These are phyloP conservation scores for Mirza zaza DNA, from an alignment of 2,113 vertebrate genomes.

Conservation along the genomic window DNA sequence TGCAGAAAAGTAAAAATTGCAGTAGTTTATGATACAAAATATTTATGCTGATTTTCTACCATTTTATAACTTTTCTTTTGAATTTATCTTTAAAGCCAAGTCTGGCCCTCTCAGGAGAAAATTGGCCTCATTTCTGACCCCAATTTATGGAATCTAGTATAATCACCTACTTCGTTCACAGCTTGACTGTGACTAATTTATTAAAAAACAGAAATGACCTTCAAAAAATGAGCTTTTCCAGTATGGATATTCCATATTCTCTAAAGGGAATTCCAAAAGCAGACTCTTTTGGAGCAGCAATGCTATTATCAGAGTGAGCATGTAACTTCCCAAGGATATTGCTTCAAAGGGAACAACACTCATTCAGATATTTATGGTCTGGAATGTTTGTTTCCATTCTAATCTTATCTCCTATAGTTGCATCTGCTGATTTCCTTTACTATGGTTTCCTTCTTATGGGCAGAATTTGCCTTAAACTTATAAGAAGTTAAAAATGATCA, in stretches of 20 bases:
- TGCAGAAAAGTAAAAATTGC: background rate
- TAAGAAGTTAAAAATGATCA: background rate
- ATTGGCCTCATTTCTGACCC: conserved; percentile 65
- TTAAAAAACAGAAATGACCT: conserved; percentile 48
- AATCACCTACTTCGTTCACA: conserved; percentile 33
- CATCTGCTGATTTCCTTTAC: background rate
- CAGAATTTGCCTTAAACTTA: background rate
- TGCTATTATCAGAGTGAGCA: conserved; percentile 1
- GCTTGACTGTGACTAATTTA: conserved; percentile 18
- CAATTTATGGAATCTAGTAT: background rate
- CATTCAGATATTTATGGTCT: background rate
- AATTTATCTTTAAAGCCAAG: background rate
- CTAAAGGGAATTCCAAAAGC: conserved; percentile 37
- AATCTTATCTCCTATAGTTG: background rate
- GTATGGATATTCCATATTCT: background rate
- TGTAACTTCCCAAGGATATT: background rate
- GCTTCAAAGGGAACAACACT: background rate
- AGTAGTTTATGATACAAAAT: background rate
- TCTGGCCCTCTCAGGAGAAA: background rate
- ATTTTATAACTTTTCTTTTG: background rate
- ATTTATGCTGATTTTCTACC: background rate
- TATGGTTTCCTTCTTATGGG: background rate
- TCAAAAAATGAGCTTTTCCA: conserved; percentile 50
- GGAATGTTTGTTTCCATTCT: background rate
- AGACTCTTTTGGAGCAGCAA: background rate